A percentile compares a stretch with the other conserved stretches of the same genome.
Evolutionary conservation across 2,113 vertebrate species (phyloP).

Genomic region (Rhombomys opimus): DNA sequence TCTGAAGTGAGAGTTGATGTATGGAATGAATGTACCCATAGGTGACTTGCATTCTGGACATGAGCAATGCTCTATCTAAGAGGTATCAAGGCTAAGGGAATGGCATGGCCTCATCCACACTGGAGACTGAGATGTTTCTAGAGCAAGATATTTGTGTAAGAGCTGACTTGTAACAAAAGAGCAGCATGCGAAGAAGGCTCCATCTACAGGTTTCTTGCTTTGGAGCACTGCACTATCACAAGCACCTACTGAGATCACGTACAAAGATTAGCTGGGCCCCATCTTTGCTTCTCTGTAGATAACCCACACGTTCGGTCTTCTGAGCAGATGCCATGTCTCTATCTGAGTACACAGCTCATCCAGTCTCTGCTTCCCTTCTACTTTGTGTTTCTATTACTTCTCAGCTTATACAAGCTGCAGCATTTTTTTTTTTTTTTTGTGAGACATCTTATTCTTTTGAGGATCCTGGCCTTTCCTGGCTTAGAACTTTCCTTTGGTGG

Average conservation of each 20-base stretch:
- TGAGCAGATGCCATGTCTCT: background rate
- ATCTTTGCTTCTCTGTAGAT: background rate
- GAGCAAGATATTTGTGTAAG: background rate
- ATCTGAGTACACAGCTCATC: background rate
- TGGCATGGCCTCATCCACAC: background rate
- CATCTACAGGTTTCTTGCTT: background rate
- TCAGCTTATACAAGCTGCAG: background rate
- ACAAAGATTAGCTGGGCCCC: background rate
- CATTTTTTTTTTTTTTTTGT: background rate
- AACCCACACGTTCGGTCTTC: no score
- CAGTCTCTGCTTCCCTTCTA: background rate
- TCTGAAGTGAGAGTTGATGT: background rate
- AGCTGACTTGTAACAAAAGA: background rate
- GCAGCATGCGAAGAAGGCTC: background rate
- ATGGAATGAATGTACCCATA: background rate
- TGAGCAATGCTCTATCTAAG: background rate
- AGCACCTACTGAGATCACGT: background rate
- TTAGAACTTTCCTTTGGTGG: background rate
- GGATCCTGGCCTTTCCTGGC: background rate
- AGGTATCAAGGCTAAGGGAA: background rate
- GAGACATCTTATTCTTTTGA: background rate
- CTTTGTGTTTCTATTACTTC: background rate
- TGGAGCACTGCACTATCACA: background rate
- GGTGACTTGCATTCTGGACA: background rate
- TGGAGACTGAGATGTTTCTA: background rate